phyloP scores from a whole-genome alignment of 2,888 invertebrate genomes.

The Sarcophaga variegata region DNA sequence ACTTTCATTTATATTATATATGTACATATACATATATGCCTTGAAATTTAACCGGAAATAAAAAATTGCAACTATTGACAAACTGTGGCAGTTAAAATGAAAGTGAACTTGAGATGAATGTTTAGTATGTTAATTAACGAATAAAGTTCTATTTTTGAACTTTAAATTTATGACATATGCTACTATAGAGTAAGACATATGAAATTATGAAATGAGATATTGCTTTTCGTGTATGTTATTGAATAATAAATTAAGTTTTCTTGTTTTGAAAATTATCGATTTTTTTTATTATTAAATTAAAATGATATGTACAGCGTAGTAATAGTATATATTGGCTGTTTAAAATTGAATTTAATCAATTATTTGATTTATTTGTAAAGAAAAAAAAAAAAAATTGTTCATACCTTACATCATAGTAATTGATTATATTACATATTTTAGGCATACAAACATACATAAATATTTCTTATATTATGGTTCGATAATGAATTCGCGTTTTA shows the following conservation, averaged over 20 bases:
- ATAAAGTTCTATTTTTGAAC: conserved; percentile 20
- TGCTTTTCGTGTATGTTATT: neutral
- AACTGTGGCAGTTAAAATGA: conserved; percentile 59
- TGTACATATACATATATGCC: neutral
- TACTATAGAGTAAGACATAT: neutral
- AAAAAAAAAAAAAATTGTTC: too few relatives aligned
- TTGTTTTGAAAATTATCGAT: too few relatives aligned
- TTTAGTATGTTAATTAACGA: conserved; percentile 67
- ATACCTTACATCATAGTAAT: too few relatives aligned
- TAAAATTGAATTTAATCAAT: too few relatives aligned
- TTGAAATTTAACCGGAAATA: conserved; percentile 55
- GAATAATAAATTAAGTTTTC: neutral
- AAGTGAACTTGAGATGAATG: conserved; percentile 68
- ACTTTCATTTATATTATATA: neutral
- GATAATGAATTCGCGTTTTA: too few relatives aligned
- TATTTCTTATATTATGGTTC: too few relatives aligned
- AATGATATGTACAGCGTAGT: too few relatives aligned
- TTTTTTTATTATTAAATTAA: too few relatives aligned
- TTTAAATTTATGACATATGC: conserved; percentile 35
- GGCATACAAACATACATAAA: too few relatives aligned
- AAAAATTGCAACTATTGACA: conserved; percentile 32
- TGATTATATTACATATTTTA: too few relatives aligned
- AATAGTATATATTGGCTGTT: too few relatives aligned
- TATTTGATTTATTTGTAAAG: too few relatives aligned
- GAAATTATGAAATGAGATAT: neutral